Evolutionary conservation across 2,113 vertebrate species (phyloP).

Genomic region (Athene cunicularia): DNA sequence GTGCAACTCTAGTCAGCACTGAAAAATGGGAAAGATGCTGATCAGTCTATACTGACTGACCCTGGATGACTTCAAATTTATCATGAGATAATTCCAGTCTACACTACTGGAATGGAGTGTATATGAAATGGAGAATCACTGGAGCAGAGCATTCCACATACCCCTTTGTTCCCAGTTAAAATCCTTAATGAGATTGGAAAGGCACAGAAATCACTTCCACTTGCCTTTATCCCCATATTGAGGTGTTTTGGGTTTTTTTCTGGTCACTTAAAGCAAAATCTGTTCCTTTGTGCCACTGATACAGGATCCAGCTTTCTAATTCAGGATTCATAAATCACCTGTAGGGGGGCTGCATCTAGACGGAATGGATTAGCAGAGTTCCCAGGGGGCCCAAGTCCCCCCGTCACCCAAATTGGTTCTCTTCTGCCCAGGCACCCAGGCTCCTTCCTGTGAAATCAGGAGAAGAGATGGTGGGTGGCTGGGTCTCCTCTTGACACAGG

Average conservation of each 20-base stretch:
- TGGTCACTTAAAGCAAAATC: not conserved
- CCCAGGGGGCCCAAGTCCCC: not conserved
- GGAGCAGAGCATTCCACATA: not conserved
- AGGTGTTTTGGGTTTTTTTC: not conserved
- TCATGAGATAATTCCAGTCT: not conserved
- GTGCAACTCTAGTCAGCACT: not conserved
- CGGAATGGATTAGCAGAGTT: not conserved
- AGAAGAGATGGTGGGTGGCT: not conserved
- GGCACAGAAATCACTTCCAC: not conserved
- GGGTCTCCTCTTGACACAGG: not conserved
- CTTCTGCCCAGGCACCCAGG: not conserved
- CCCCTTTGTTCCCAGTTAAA: not conserved
- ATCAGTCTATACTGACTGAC: not conserved
- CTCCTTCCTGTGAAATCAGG: fast-evolving
- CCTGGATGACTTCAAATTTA: not conserved
- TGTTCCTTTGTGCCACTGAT: not conserved
- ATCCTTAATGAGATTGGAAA: conserved; percentile 4
- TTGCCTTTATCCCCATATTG: not conserved
- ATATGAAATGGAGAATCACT: not conserved
- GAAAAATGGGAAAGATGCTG: not conserved
- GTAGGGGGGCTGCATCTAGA: not conserved
- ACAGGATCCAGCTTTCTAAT: not conserved
- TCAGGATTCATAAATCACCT: not conserved
- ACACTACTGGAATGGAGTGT: not conserved
- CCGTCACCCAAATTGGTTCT: fast-evolving